Evolutionary conservation across 2,113 vertebrate species (phyloP), one percentile per base, ranked within the genome.

Genomic region (Galemys pyrenaicus): DNA sequence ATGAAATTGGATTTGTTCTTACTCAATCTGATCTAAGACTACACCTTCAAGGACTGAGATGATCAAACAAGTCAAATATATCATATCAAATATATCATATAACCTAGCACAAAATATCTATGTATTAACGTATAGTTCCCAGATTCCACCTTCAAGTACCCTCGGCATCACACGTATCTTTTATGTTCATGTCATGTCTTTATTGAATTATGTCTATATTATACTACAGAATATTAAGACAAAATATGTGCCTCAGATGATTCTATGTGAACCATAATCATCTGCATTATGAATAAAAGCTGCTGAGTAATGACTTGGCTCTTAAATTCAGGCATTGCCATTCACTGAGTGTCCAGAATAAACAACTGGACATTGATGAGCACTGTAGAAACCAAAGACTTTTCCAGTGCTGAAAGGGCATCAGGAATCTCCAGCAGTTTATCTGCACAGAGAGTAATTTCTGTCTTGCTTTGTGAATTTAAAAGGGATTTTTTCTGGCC

Each of bases 381-480:
- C 30, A 24, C 28, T 62, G 54, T 73, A 39, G 73, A 39, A 28
- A 37, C 16, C 19, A 6, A 20, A 39, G 24, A 16, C 20, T 9
- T 22, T 56, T 22, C 54, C 54, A 20, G 20, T 13, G 51, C 67
- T 13, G 1, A 35, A 73, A 58, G 58, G 15, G 19, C 28, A 4
- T 10, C 0, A 3, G 58, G 24, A 41, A 41, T 74, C 73, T 58
- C 79, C 10, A 10, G n/a, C 44, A 13, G 54, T 12, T 77, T 67
- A 8, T 19, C 46, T 24, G 15, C 67, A 8, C 15, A 9, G 49
- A 60, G 35, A 71, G 46, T 19, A 26, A 65, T 13, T 3, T 70
- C 28, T 7, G 35, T n/a, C 78, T 51, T 16, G 51, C 74, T 81
- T 91, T 56, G 65, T 84, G 58, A 64, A 71, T 71, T 58, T 91